Conservation (phyloP, 2,888 invertebrate genomes). For the Willowsia nigromaculata region DNA sequence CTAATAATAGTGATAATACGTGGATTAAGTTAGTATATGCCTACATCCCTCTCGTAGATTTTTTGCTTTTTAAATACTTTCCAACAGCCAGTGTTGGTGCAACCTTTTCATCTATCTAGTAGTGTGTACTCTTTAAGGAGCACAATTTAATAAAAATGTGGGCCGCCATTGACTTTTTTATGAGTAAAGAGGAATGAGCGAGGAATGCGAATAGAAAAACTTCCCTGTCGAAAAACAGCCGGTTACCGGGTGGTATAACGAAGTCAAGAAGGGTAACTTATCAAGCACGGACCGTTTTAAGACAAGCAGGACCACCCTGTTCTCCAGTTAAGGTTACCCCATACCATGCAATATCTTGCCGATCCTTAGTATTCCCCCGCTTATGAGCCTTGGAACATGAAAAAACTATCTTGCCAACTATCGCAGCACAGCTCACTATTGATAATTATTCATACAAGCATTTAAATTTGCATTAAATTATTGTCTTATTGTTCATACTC, state of each 20-base stretch:
- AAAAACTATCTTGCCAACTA: background rate
- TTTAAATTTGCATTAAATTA: slow-evolving; percentile 41
- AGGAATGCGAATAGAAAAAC: slow-evolving; percentile 66
- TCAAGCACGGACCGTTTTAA: slow-evolving; percentile 68
- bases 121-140: slow-evolving; percentile 45
- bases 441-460: slow-evolving; percentile 26
- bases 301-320: slow-evolving; percentile 79
- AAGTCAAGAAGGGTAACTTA: slow-evolving; percentile 69
- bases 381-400: background rate
- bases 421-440: background rate
- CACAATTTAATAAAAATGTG: slow-evolving; percentile 37
- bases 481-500: slow-evolving; percentile 1
- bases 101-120: background rate
- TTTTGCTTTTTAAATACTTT: background rate
- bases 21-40: slow-evolving; percentile 13
- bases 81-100: background rate
- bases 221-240: slow-evolving; percentile 63
- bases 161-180: slow-evolving; percentile 52
- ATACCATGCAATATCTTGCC: slow-evolving; percentile 70
- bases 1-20: slow-evolving; percentile 12
- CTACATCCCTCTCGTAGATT: slow-evolving; percentile 11
- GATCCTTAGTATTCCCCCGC: background rate
- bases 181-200: slow-evolving; percentile 26
- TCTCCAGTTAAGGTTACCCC: slow-evolving; percentile 78
- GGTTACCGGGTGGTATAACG: slow-evolving; percentile 71